phyloP scores from a whole-genome alignment of 2,113 vertebrate genomes.

The Megaceryle torquata region DNA sequence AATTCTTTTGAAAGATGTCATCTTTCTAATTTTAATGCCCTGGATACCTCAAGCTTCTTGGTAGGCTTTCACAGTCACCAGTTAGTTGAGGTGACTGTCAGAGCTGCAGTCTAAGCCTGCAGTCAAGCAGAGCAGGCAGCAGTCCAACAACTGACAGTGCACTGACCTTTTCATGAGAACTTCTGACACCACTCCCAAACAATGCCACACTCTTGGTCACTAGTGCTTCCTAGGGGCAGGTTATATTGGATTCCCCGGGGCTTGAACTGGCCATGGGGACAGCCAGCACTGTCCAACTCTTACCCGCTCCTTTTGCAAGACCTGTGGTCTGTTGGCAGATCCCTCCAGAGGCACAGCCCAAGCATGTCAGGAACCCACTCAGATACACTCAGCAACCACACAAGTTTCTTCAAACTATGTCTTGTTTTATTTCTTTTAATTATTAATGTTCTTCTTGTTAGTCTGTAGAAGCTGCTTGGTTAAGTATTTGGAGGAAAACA shows the following conservation, averaged over 20 bases:
- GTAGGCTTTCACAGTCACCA: background rate
- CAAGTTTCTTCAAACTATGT: background rate
- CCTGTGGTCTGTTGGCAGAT: background rate
- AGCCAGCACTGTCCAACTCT: background rate
- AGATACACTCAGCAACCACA: background rate
- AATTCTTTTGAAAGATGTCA: background rate
- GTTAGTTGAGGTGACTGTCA: background rate
- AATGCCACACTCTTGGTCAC: background rate
- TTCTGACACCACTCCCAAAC: background rate
- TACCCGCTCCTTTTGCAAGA: background rate
- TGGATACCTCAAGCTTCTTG: background rate
- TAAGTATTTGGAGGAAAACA: conserved; percentile 96
- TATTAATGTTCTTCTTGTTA: conserved; percentile 46
- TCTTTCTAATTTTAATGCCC: background rate
- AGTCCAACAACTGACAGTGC: background rate
- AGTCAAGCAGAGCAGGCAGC: background rate
- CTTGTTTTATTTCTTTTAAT: background rate
- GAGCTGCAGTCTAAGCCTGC: background rate
- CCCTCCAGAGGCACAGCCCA: background rate
- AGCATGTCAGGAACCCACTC: background rate
- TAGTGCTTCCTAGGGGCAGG: background rate
- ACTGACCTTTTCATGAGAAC: background rate
- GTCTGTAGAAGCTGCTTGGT: conserved; percentile 97
- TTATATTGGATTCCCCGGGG: background rate
- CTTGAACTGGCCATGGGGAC: background rate